phyloP scores from a whole-genome alignment of 2,113 vertebrate genomes.

The Gymnocephalus cernua region DNA sequence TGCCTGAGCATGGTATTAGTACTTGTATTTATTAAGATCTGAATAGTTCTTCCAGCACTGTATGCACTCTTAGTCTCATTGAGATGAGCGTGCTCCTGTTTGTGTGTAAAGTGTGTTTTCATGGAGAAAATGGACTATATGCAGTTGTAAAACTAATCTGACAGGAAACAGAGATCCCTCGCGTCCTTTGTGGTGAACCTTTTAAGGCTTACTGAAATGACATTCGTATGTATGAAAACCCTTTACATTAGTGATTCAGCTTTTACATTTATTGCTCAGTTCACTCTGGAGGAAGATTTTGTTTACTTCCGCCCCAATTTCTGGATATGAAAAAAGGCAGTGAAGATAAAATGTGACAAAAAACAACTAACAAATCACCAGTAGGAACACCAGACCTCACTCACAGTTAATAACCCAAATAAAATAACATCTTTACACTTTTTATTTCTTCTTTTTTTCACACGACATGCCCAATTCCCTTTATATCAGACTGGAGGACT shows the following conservation, averaged over 20 bases:
- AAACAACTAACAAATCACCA: background rate
- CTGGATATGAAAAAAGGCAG: background rate
- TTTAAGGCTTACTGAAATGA: slow-evolving; percentile 21
- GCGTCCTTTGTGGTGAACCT: background rate
- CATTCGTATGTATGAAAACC: background rate
- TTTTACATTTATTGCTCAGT: slow-evolving; percentile 6
- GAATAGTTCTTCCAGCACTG: too few species aligned
- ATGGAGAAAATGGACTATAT: background rate
- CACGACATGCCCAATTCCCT: background rate
- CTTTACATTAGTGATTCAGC: background rate
- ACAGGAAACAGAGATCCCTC: background rate
- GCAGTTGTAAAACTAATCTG: slow-evolving; percentile 13
- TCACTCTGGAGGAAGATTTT: background rate
- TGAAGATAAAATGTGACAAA: background rate
- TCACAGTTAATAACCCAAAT: background rate
- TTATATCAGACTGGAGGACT: background rate
- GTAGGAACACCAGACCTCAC: background rate
- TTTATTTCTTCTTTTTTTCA: background rate
- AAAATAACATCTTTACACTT: background rate
- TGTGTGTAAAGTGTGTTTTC: background rate
- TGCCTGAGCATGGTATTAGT: too few species aligned
- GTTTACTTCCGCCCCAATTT: background rate
- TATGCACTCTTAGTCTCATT: background rate
- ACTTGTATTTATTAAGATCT: too few species aligned
- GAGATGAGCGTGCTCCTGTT: background rate